phyloP scores from a whole-genome alignment of 2,113 vertebrate species.

The Pachyramphus minor region DNA sequence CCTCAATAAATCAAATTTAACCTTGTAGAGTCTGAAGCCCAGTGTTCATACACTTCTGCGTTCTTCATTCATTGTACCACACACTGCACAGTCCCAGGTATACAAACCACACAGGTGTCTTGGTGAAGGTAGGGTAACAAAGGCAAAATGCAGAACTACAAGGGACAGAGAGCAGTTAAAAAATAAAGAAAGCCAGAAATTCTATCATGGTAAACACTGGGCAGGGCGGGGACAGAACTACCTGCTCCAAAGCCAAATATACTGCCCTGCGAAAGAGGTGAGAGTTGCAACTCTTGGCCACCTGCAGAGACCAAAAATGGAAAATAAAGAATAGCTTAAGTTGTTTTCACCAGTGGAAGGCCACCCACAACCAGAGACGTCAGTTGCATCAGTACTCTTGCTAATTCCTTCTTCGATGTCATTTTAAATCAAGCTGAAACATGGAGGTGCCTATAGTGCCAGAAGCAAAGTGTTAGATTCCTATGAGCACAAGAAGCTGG shows the following conservation, averaged over 20 bases:
- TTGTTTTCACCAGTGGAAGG: background rate
- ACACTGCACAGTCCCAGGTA: background rate
- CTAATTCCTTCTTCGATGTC: slow-evolving; percentile 13
- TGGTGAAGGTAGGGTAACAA: background rate
- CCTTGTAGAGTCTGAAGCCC: background rate
- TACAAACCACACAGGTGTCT: background rate
- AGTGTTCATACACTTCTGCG: background rate
- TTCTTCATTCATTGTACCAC: background rate
- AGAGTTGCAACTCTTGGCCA: background rate
- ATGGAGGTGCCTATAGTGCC: background rate
- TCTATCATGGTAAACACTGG: background rate
- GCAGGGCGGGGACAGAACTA: background rate
- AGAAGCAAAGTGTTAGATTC: background rate
- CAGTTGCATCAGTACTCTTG: background rate
- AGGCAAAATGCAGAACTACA: background rate
- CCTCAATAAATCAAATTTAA: background rate
- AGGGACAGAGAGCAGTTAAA: background rate
- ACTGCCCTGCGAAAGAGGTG: background rate
- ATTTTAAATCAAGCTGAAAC: background rate
- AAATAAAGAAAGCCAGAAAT: background rate
- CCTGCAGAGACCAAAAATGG: background rate
- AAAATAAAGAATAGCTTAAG: background rate
- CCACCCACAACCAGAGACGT: background rate
- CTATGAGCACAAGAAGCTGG: background rate
- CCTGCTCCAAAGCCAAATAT: background rate